phyloP scores from a whole-genome alignment of 2,888 invertebrate genomes.

The Erebia epiphron region DNA sequence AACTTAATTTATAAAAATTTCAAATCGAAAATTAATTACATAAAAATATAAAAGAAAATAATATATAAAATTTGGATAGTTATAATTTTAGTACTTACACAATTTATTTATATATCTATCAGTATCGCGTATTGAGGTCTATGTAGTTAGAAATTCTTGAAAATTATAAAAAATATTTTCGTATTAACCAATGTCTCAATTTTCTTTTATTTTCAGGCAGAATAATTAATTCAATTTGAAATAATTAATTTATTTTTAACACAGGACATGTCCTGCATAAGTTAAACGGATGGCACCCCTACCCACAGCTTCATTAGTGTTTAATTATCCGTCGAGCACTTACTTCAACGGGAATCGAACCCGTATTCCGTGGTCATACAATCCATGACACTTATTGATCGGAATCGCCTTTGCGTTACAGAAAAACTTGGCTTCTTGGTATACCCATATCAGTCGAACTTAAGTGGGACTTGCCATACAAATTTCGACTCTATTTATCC shows the following conservation, averaged over 20 bases:
- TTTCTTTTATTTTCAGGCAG: too few species aligned
- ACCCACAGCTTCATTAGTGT: conserved; percentile 35
- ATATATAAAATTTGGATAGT: too few species aligned
- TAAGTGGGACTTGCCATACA: conserved; percentile 21
- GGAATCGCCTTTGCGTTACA: conserved; percentile 26
- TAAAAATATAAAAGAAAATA: too few species aligned
- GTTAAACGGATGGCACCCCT: background rate
- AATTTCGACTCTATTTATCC: conserved; percentile 10
- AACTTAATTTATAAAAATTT: too few species aligned
- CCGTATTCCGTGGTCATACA: conserved; percentile 39
- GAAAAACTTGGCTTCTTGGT: conserved; percentile 36
- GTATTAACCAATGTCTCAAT: too few species aligned
- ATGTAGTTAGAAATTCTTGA: too few species aligned
- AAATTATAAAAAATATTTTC: too few species aligned
- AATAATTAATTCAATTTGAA: too few species aligned
- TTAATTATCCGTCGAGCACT: conserved; percentile 35
- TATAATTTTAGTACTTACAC: too few species aligned
- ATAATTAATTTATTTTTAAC: background rate
- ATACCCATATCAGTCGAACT: conserved; percentile 30
- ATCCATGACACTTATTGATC: conserved; percentile 33
- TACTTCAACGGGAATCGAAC: conserved; percentile 39
- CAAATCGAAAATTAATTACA: too few species aligned
- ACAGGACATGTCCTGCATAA: background rate
- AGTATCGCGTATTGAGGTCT: too few species aligned
- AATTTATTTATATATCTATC: too few species aligned